phyloP scores from a whole-genome alignment of 2,888 invertebrate species.

The Caenorhabditis panamensis region DNA sequence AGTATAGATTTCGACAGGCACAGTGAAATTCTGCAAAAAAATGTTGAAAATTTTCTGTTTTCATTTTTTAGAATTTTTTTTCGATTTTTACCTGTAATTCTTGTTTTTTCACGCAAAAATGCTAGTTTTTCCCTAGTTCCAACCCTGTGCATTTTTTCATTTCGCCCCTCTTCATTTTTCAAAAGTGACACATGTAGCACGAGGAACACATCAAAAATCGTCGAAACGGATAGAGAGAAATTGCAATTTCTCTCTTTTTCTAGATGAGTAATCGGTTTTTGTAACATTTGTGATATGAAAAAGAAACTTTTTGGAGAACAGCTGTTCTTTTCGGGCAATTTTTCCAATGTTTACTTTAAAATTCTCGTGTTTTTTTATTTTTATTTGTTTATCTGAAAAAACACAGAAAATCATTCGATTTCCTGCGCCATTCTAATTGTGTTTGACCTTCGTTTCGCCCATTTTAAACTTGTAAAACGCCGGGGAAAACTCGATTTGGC shows the following conservation, averaged over 20 bases:
- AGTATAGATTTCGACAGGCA: no score
- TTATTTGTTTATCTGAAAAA: neutral
- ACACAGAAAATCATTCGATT: no score
- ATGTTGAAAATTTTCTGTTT: no score
- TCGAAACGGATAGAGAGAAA: neutral
- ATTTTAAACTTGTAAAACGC: neutral
- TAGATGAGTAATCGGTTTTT: slow-evolving; percentile 21
- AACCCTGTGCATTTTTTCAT: no score
- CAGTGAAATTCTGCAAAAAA: no score
- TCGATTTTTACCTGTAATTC: no score
- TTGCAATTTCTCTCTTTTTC: slow-evolving; percentile 13
- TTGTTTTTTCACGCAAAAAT: no score
- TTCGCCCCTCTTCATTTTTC: neutral
- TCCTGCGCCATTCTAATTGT: slow-evolving; percentile 20
- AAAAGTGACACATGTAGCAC: slow-evolving; percentile 7
- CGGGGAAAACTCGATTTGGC: no score
- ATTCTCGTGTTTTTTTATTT: neutral
- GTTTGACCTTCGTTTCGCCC: slow-evolving; percentile 24
- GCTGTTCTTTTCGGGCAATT: slow-evolving; percentile 22
- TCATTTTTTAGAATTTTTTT: no score
- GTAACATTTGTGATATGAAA: neutral
- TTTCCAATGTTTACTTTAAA: neutral
- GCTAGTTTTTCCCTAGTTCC: no score
- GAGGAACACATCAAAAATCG: slow-evolving; percentile 27
- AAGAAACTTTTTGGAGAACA: slow-evolving; percentile 17